Evolutionary conservation across 2,797 vertebrate species (phyloP).

Genomic region (Pseudopleuronectes americanus): DNA sequence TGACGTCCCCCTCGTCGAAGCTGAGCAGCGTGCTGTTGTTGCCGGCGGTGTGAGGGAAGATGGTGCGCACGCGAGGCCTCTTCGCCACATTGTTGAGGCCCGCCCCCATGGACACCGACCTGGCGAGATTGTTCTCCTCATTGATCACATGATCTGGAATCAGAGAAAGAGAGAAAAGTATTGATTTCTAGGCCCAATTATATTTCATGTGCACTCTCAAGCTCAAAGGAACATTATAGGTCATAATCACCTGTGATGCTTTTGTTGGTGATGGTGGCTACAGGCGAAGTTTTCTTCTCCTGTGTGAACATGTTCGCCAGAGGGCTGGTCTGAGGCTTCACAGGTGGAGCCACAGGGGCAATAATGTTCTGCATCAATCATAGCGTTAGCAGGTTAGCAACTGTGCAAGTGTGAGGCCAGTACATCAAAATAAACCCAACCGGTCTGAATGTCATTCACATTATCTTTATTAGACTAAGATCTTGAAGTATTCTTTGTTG

Average conservation of each 20-base stretch:
- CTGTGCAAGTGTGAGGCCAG: neutral
- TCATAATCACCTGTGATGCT: constrained; percentile 55
- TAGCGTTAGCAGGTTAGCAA: neutral
- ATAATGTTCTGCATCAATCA: constrained; percentile 68
- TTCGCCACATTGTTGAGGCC: constrained; percentile 91
- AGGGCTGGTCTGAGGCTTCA: constrained; percentile 88
- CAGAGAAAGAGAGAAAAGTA: neutral
- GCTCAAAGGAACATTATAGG: neutral
- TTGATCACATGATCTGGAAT: constrained; percentile 64
- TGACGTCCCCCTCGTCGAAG: constrained; percentile 93
- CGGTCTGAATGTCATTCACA: neutral
- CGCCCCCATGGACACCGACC: constrained; percentile 92
- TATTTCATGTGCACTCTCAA: neutral
- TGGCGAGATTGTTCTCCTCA: constrained; percentile 85
- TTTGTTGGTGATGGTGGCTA: constrained; percentile 27
- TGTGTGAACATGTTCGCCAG: constrained; percentile 92
- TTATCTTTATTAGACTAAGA: no score
- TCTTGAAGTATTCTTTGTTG: no score
- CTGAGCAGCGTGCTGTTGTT: constrained; percentile 90
- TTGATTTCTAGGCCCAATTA: neutral
- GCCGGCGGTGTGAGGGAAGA: constrained; percentile 93
- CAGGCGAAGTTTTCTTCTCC: constrained; percentile 37
- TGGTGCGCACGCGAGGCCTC: constrained; percentile 91
- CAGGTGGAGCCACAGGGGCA: constrained; percentile 72
- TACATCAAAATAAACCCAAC: neutral